phyloP scores from a whole-genome alignment of 2,113 vertebrate genomes.

The Tachycineta bicolor region DNA sequence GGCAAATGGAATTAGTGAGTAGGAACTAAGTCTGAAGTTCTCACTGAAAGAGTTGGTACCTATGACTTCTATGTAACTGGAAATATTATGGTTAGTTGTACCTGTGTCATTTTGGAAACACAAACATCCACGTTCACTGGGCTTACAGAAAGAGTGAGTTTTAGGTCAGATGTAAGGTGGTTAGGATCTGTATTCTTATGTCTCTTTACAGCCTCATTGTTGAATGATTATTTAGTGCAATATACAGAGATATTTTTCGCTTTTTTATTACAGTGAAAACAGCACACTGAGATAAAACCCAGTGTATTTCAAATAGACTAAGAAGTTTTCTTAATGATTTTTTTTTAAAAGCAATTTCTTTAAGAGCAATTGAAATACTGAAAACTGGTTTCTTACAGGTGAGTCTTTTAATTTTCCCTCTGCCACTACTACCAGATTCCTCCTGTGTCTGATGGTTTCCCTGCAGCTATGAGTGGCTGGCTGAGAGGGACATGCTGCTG shows the following conservation, averaged over 20 bases:
- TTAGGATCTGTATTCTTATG: not conserved
- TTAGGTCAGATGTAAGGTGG: not conserved
- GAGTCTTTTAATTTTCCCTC: not conserved
- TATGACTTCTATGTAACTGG: not conserved
- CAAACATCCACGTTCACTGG: not conserved
- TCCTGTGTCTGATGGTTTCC: not conserved
- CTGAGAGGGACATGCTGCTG: not conserved
- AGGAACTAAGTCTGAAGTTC: not conserved
- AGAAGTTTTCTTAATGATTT: not conserved
- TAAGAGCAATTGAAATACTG: constrained; percentile 1
- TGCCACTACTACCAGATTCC: not conserved
- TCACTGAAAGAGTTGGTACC: not conserved
- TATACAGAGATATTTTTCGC: not conserved
- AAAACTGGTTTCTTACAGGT: not conserved
- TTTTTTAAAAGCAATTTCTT: not conserved
- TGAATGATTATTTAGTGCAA: not conserved
- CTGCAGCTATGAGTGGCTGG: constrained; percentile 1
- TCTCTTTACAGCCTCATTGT: not conserved
- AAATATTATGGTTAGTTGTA: not conserved
- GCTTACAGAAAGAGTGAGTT: not conserved
- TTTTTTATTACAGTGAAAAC: not conserved
- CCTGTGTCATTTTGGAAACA: not conserved
- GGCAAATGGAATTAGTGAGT: not conserved
- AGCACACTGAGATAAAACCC: not conserved
- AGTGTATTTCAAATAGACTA: not conserved